Base-by-base conservation (phyloP, 2,113 vertebrate species). In the Brachypteracias leptosomus region DNA sequence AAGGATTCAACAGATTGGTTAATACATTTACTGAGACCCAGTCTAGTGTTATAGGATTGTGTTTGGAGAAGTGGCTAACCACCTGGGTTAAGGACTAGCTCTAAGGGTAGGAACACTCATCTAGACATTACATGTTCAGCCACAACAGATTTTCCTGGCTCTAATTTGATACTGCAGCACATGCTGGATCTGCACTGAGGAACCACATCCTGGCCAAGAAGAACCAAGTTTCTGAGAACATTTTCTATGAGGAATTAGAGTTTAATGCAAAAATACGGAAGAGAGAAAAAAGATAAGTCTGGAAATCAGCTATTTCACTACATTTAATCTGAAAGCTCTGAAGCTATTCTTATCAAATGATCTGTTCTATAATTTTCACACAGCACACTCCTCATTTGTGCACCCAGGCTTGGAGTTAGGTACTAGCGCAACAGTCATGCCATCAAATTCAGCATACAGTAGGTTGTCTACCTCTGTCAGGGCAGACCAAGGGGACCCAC, bases 141-240 rank as follows among this genome's bases (percentile, higher is more conserved):
- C 44, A 58, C 40, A 75, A 22, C 3, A 65, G 24, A 58, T 82
- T 70, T 72, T 8, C 47, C 29, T 80, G 80, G 13, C 25, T 72
- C 29, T 51, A 38, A 54, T 74, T 65, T 66, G 38, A 59, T 33
- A 46, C 18, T 71, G 26, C 46, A 83, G 44, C 28, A 38, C 21
- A 16, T 31, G 17, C 4, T 55, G 40, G 31, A 55, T 75, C 49
- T 77, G 14, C 51, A 76, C 9, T 28, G 38, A 77, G 8, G 42
- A 96, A 67, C 4, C 11, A 47, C 12, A 59, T 57, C 22, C 38
- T 58, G 38, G 6, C 16, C 17, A 63, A 22, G 38, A 33, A 74
- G 58, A 79, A 40, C 2, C 14, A 88, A 52, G 9, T 58, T 88
- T 83, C 35, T 0, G 5, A 58, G 16, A 70, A 66, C 0, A 0